phyloP scores from a whole-genome alignment of 2,113 vertebrate species.

The Alouatta palliata region DNA sequence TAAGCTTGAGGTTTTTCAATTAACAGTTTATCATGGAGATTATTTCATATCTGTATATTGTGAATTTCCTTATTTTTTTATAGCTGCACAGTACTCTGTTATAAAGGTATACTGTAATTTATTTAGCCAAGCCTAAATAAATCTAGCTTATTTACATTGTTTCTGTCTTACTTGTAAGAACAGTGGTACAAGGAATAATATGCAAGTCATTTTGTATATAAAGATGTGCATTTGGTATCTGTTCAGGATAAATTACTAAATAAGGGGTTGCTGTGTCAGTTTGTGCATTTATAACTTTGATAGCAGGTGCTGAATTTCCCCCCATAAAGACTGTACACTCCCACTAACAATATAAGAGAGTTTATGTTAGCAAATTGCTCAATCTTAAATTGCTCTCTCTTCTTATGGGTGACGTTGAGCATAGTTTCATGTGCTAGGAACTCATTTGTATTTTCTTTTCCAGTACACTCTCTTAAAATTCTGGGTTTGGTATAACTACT shows the following conservation, averaged over 20 bases:
- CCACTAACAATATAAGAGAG: background rate
- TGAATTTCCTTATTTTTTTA: slow-evolving; percentile 27
- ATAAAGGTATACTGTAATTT: background rate
- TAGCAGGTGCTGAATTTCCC: background rate
- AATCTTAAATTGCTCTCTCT: background rate
- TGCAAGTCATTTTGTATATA: background rate
- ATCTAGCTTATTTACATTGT: background rate
- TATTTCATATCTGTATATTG: background rate
- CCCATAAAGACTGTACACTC: background rate
- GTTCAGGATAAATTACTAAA: background rate
- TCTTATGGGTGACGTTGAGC: background rate
- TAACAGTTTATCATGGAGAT: background rate
- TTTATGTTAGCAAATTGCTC: background rate
- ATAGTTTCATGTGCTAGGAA: background rate
- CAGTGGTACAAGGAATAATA: background rate
- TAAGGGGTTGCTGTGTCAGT: background rate
- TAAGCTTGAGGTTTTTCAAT: background rate
- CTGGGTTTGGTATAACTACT: background rate
- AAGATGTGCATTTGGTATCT: background rate
- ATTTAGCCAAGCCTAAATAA: background rate
- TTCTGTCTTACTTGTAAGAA: background rate
- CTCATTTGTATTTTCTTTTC: background rate
- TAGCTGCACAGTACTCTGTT: background rate
- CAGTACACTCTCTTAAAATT: background rate
- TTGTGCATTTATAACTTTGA: background rate